Conservation (phyloP, 2,113 vertebrate species). For the Sylvietta virens region DNA sequence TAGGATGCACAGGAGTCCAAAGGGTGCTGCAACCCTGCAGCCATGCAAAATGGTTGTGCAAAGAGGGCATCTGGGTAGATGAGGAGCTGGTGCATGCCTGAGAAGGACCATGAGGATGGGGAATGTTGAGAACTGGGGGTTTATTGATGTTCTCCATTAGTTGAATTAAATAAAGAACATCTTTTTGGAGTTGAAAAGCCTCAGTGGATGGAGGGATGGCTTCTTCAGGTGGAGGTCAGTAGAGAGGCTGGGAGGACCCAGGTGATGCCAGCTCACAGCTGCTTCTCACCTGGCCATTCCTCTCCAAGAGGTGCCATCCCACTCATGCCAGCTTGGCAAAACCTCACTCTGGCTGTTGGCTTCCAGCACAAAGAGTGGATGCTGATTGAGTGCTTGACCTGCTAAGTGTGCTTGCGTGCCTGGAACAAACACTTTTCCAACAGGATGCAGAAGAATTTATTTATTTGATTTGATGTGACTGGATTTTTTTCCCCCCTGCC, state of each 20-base stretch:
- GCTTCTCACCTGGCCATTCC: neutral
- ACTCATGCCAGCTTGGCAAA: accelerated
- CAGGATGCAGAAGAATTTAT: neutral
- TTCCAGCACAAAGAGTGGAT: neutral
- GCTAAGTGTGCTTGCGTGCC: neutral
- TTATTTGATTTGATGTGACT: neutral
- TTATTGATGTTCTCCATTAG: neutral
- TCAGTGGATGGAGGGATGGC: neutral
- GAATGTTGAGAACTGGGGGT: neutral
- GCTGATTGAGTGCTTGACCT: neutral
- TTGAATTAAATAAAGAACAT: neutral
- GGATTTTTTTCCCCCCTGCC: neutral
- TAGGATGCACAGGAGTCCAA: neutral
- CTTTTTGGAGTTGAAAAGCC: neutral
- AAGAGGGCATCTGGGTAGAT: neutral
- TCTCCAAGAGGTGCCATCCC: neutral
- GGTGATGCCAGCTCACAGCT: neutral
- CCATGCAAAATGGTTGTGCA: accelerated
- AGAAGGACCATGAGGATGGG: neutral
- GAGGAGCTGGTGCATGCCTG: neutral
- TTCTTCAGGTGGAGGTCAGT: accelerated
- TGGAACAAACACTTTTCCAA: neutral
- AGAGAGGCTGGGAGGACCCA: neutral
- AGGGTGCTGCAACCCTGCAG: neutral
- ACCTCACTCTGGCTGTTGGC: neutral